phyloP scores from a whole-genome alignment of 2,797 vertebrate species.

The Eidolon dupreanum region DNA sequence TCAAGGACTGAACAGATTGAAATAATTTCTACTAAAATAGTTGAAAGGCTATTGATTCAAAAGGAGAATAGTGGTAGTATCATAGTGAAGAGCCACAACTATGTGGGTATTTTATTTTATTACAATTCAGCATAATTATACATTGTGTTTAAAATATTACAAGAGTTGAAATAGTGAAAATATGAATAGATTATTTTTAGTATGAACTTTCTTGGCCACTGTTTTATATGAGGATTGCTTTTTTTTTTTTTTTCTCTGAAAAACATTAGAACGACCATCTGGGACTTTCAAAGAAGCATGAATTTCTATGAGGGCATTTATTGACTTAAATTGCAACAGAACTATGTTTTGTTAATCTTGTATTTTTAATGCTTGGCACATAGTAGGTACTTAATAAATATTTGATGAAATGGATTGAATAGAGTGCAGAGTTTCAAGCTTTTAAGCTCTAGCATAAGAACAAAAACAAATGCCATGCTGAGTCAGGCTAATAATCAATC shows the following conservation, averaged over 20 bases:
- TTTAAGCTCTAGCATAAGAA: slow-evolving; percentile 70
- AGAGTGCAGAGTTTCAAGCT: slow-evolving; percentile 67
- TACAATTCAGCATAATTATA: background rate
- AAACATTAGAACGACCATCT: background rate
- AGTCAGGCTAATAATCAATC: slow-evolving; percentile 63
- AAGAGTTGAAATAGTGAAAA: slow-evolving; percentile 13
- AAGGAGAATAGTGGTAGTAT: background rate
- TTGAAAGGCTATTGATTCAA: slow-evolving; percentile 60
- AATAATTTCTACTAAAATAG: slow-evolving; percentile 65
- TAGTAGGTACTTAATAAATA: slow-evolving; percentile 80
- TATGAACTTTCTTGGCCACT: background rate
- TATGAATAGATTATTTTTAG: slow-evolving; percentile 36
- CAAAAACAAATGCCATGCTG: slow-evolving; percentile 63
- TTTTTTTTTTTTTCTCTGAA: background rate
- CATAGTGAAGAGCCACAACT: slow-evolving; percentile 44
- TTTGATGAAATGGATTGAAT: slow-evolving; percentile 76
- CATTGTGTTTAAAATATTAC: slow-evolving; percentile 29
- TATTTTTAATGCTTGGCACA: slow-evolving; percentile 66
- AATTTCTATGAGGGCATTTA: background rate
- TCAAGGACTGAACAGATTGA: slow-evolving; percentile 54
- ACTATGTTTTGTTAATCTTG: slow-evolving; percentile 57
- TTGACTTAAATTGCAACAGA: slow-evolving; percentile 46
- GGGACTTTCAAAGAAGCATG: slow-evolving; percentile 35
- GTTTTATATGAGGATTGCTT: background rate
- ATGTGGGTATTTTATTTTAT: background rate